phyloP scores from a whole-genome alignment of 2,888 invertebrate genomes.

The Ariolimax columbianus region DNA sequence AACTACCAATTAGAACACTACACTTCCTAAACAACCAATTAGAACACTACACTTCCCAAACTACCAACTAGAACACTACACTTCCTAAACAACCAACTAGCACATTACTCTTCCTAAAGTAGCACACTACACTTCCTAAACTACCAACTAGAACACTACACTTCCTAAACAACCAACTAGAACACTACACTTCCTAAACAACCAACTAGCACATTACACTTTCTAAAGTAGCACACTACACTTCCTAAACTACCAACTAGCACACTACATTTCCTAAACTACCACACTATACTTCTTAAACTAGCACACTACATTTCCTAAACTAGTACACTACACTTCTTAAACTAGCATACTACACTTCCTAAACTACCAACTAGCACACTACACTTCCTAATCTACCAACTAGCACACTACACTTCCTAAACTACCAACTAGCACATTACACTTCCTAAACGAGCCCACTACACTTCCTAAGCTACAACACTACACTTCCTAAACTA shows the following conservation, averaged over 20 bases:
- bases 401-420: neutral
- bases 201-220: too few species aligned
- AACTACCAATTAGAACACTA: neutral
- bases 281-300: too few species aligned
- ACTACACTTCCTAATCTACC: neutral
- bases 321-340: too few species aligned
- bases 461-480: too few species aligned
- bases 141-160: neutral
- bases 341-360: too few species aligned
- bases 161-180: too few species aligned
- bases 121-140: neutral
- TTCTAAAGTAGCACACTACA: too few species aligned
- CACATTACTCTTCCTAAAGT: neutral
- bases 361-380: neutral
- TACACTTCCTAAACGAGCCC: neutral
- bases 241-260: neutral
- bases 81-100: neutral
- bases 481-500: too few species aligned
- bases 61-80: neutral
- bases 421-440: neutral
- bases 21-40: neutral
- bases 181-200: too few species aligned
- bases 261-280: too few species aligned
- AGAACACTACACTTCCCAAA: neutral
- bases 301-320: too few species aligned